A percentile compares a stretch with the other conserved stretches of the same genome.
Evolutionary conservation across 2,888 invertebrate genomes (phyloP).

Genomic region (Catocala sponsa): DNA sequence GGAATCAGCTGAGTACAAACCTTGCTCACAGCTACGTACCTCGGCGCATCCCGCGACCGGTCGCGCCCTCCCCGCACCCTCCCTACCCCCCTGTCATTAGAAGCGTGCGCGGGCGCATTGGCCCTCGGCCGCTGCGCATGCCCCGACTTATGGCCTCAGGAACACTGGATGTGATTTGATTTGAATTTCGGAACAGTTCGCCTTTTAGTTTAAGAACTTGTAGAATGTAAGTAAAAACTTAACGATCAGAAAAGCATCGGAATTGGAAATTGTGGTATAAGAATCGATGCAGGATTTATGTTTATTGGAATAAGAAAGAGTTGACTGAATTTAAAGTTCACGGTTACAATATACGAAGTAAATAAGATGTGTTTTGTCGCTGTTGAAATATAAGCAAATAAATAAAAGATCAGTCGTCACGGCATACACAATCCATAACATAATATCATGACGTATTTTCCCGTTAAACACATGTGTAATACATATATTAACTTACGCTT

Average conservation of each 20-base stretch:
- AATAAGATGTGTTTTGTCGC: too few relatives aligned
- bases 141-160: conserved; percentile 66
- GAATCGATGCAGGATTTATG: conserved; percentile 29
- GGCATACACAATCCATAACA: too few relatives aligned
- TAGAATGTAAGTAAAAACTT: conserved; percentile 49
- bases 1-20: conserved; percentile 47
- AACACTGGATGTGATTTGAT: conserved; percentile 69
- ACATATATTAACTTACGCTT: too few relatives aligned
- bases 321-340: conserved; percentile 21
- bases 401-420: too few relatives aligned
- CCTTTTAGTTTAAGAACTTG: conserved; percentile 41
- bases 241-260: conserved; percentile 41
- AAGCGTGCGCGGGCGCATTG: conserved; percentile 85
- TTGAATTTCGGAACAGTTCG: conserved; percentile 56
- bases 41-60: conserved; percentile 69
- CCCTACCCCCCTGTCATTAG: conserved; percentile 77
- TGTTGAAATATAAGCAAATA: too few relatives aligned
- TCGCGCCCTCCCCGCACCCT: conserved; percentile 63
- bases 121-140: conserved; percentile 75
- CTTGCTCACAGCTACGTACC: conserved; percentile 64
- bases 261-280: conserved; percentile 36
- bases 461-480: too few relatives aligned
- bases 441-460: too few relatives aligned
- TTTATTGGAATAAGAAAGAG: conserved; percentile 31
- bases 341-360: background rate